Base-by-base conservation (phyloP, 2,797 vertebrate species). In the Melanogrammus aeglefinus region DNA sequence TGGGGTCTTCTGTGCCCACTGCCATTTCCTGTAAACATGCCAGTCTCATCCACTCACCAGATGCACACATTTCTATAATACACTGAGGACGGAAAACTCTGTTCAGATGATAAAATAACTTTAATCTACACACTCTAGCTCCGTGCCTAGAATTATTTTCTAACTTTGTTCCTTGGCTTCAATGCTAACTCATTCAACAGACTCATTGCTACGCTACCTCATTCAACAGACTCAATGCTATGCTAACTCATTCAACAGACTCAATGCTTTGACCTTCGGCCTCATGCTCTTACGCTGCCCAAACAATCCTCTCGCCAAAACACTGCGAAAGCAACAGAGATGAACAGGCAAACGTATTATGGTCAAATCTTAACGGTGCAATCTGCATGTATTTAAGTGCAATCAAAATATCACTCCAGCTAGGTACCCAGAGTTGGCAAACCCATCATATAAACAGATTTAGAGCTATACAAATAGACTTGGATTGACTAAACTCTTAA, bases 11-110 rank as follows among this genome's bases (percentile, higher is more conserved):
- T 86, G 88, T 83, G 89, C 84, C 91, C 83, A 77, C 88, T 81
- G 83, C 85, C 84, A 86, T 88, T 90, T 91, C 90, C 89, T 89
- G 79, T 70, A 70, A 86, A 87, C 87, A 81, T 81, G 88, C 86
- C 87, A 80, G 82, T 77, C 82, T 85, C 71, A 51, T 79, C 51
- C 82, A n/a, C 82, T 80, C 80, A 77, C 84, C 88, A 93, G 91
- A 92, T 89, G 91, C 71, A 78, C 72, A 75, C 77, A 78, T 51
- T 75, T 83, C 80, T 80, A 86, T 80, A 88, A 81, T 86, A 81
- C 81, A 75, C 86, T 79, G 36, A 72, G 12, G 81, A 80, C 79
- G 85, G 84, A 82, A 85, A 80, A 88, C 86, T 80, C 80, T 84
- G 78, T 77, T 86, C 86, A 76, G 73, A 75, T 72, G 74, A 81